Conservation (phyloP, 1,140 invertebrate species). For the Eurosta solidaginis region DNA sequence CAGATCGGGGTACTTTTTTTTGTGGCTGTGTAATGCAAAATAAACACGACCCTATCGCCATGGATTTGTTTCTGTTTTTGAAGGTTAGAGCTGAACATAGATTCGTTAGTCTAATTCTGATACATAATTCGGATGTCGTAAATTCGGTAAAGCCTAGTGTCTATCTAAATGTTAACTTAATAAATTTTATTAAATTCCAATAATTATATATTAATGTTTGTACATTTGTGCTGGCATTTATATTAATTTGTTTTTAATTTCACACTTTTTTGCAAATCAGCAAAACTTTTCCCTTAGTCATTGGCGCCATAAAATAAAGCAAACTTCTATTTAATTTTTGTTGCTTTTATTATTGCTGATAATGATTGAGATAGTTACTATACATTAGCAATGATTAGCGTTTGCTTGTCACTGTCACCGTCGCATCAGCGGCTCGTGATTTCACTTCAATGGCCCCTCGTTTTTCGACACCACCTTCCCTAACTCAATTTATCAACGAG, state of each 20-base stretch:
- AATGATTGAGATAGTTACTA: not conserved
- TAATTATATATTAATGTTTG: too few species aligned
- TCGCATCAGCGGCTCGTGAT: not conserved
- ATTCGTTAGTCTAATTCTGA: too few species aligned
- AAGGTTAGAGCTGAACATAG: too few species aligned
- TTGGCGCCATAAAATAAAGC: not conserved
- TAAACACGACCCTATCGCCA: too few species aligned
- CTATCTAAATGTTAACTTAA: not conserved
- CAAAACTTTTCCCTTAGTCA: not conserved
- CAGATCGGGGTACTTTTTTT: too few species aligned
- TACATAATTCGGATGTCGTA: too few species aligned
- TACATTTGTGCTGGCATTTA: not conserved
- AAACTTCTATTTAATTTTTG: not conserved
- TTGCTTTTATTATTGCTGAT: not conserved
- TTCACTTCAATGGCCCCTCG: not conserved
- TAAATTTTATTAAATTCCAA: not conserved
- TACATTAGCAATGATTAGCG: not conserved
- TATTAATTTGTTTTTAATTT: not conserved
- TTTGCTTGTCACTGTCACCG: not conserved
- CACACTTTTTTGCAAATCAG: not conserved
- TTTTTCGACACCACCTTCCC: too few species aligned
- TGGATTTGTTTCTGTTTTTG: too few species aligned
- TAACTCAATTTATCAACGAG: too few species aligned
- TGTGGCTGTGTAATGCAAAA: too few species aligned
- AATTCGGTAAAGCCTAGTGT: too few species aligned